Evolutionary conservation across 2,888 invertebrate species (phyloP).

Genomic region (Polymixis lichenea): DNA sequence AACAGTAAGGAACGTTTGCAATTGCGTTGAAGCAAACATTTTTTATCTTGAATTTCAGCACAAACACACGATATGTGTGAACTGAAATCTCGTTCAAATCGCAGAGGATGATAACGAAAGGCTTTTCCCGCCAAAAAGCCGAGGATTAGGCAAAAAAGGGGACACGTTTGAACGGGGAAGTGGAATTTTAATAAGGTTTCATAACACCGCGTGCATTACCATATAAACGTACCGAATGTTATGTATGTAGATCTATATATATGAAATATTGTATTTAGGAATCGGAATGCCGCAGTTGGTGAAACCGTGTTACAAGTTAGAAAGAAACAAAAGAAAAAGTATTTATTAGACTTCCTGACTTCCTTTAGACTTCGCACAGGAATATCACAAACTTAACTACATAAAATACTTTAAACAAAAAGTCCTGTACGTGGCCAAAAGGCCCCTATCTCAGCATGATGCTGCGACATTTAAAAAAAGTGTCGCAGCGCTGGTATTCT

Average conservation of each 20-base stretch:
- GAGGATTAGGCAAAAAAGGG: conserved; percentile 51
- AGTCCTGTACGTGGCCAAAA: too few species aligned
- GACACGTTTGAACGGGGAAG: conserved; percentile 45
- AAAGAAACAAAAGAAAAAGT: too few species aligned
- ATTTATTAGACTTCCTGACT: too few species aligned
- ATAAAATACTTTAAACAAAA: too few species aligned
- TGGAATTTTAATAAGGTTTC: conserved; percentile 60
- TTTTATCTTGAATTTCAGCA: background rate
- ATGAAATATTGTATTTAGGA: conserved; percentile 9
- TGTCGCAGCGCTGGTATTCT: too few species aligned
- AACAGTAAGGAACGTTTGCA: too few species aligned
- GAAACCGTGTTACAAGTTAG: background rate
- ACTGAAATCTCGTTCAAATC: conserved; percentile 27
- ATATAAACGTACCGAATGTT: conserved; percentile 43
- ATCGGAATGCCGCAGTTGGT: background rate
- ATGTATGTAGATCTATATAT: conserved; percentile 7
- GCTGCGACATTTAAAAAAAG: too few species aligned
- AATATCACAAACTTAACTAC: too few species aligned
- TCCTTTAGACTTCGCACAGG: too few species aligned
- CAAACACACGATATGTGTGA: conserved; percentile 12
- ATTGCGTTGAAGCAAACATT: background rate
- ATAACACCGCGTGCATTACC: conserved; percentile 48
- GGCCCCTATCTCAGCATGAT: too few species aligned
- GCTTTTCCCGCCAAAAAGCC: conserved; percentile 35
- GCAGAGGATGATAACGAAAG: conserved; percentile 36